phyloP scores from a whole-genome alignment of 2,797 vertebrate species.

The Oreonectes daqikongensis region DNA sequence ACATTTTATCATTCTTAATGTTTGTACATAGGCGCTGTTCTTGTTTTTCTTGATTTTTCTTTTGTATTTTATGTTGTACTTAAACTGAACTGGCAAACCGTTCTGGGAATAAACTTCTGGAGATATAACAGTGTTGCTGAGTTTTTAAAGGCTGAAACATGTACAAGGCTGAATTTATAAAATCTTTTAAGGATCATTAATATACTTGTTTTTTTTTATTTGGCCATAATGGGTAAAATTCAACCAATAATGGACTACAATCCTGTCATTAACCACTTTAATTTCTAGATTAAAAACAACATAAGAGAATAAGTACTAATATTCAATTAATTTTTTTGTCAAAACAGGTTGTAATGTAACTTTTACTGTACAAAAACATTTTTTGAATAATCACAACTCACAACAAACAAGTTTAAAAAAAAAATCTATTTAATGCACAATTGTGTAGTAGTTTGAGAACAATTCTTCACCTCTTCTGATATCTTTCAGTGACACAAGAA shows the following conservation, averaged over 20 bases:
- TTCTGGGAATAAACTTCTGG: conserved; percentile 64
- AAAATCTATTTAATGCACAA: conserved; percentile 74
- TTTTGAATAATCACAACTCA: background rate
- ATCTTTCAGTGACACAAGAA: conserved; percentile 87
- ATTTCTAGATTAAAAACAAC: too few species aligned
- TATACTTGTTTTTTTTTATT: background rate
- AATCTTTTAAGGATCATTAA: background rate
- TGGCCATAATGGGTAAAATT: too few species aligned
- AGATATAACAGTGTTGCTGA: conserved; percentile 38
- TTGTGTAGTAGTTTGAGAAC: conserved; percentile 94
- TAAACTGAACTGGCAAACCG: conserved; percentile 59
- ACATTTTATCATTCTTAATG: conserved; percentile 62
- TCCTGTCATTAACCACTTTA: too few species aligned
- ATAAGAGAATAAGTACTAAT: background rate
- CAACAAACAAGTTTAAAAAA: background rate
- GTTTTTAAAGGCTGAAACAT: conserved; percentile 2
- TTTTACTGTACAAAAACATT: background rate
- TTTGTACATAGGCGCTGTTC: conserved; percentile 60
- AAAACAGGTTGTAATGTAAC: too few species aligned
- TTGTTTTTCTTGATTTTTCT: conserved; percentile 54
- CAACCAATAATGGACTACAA: too few species aligned
- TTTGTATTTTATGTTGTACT: conserved; percentile 63
- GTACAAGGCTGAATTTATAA: background rate
- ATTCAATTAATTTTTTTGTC: background rate
- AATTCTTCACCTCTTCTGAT: conserved; percentile 88